Evolutionary conservation across 2,797 vertebrate species (phyloP).

Genomic region (Sebastes hubbsi): DNA sequence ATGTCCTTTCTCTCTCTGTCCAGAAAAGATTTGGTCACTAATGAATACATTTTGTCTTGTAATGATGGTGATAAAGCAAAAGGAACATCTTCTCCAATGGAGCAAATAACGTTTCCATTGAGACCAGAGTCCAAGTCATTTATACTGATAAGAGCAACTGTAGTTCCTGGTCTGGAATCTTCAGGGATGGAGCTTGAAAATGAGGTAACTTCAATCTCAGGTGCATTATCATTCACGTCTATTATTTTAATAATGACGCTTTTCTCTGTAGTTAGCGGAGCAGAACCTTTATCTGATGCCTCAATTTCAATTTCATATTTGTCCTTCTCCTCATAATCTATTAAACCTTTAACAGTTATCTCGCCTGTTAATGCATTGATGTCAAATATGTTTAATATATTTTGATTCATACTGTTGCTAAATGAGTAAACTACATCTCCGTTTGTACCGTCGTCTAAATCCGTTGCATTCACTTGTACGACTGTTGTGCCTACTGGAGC

Average conservation of each 20-base stretch:
- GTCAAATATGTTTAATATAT: not conserved
- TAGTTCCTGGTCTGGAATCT: conserved; percentile 74
- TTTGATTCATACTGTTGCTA: too few relatives aligned
- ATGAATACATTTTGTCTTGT: conserved; percentile 65
- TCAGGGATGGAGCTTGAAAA: conserved; percentile 70
- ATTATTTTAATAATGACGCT: not conserved
- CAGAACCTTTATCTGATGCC: not conserved
- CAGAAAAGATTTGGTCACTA: conserved; percentile 22
- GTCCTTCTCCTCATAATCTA: not conserved
- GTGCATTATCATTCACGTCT: conserved; percentile 6
- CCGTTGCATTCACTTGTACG: too few relatives aligned
- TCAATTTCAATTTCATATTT: not conserved
- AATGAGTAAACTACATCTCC: too few relatives aligned
- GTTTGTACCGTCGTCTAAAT: too few relatives aligned
- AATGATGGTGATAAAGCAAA: conserved; percentile 65
- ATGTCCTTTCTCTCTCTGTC: conserved; percentile 60
- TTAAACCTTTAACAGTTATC: not conserved
- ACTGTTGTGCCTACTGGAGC: too few relatives aligned
- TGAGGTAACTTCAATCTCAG: conserved; percentile 69
- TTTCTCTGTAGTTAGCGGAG: not conserved
- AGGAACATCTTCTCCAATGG: conserved; percentile 43
- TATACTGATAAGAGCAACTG: conserved; percentile 81
- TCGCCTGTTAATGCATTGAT: not conserved
- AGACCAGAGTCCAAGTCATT: conserved; percentile 74
- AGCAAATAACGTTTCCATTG: conserved; percentile 73